These are phyloP conservation scores for Scotopteryx bipunctaria DNA, from an alignment of 2,888 invertebrate species.

Conservation along the genomic window DNA sequence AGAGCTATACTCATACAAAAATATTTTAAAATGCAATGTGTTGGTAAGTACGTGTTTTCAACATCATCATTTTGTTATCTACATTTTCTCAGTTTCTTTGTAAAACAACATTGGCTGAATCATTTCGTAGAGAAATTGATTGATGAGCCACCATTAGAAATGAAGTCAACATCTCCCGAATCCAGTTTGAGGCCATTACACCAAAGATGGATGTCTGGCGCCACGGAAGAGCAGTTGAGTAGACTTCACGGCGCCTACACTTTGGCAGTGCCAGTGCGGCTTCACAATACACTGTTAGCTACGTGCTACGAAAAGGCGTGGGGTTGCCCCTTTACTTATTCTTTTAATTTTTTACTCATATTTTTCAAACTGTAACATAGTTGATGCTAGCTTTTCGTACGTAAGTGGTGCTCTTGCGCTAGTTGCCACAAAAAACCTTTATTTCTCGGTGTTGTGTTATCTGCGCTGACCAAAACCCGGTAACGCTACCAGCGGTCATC, in stretches of 20 bases:
- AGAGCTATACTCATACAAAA: background rate
- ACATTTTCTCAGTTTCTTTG: too few species aligned
- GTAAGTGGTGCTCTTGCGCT: too few species aligned
- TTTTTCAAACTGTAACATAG: too few species aligned
- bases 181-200: slow-evolving; percentile 35
- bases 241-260: slow-evolving; percentile 56
- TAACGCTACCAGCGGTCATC: too few species aligned
- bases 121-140: slow-evolving; percentile 13
- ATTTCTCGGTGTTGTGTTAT: too few species aligned
- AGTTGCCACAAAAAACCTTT: too few species aligned
- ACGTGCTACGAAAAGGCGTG: slow-evolving; percentile 37
- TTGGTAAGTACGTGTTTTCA: too few species aligned
- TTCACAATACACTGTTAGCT: slow-evolving; percentile 43
- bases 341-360: background rate
- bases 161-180: slow-evolving; percentile 24
- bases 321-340: slow-evolving; percentile 31
- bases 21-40: background rate
- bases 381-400: too few species aligned
- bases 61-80: too few species aligned
- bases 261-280: slow-evolving; percentile 40
- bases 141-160: slow-evolving; percentile 21
- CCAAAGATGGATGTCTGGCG: slow-evolving; percentile 53
- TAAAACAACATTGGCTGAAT: slow-evolving; percentile 11
- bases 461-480: too few species aligned
- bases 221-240: slow-evolving; percentile 37